Percentiles rank a stretch among this genome's conserved stretches.
phyloP scores from a whole-genome alignment of 1,140 invertebrate species.

The Drosophila bipectinata region DNA sequence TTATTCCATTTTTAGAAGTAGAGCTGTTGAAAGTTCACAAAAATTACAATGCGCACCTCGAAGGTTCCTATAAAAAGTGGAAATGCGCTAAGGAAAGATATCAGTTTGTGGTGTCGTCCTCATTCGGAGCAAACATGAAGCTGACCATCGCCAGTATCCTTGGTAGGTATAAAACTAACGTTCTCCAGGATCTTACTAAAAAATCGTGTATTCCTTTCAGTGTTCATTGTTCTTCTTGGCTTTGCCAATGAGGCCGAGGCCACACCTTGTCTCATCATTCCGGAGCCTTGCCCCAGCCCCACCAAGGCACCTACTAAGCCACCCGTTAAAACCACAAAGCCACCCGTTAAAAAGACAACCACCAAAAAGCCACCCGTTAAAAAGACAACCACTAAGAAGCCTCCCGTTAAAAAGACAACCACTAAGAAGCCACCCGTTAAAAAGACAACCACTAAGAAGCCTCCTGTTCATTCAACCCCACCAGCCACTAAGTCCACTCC shows the following conservation, averaged over 20 bases:
- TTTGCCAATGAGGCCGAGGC: not conserved
- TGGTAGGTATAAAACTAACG: not conserved
- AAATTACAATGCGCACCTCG: not conserved
- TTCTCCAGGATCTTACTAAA: not conserved
- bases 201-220: not conserved
- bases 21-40: not conserved
- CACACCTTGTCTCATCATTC: not conserved
- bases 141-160: slow-evolving; percentile 6
- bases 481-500: not conserved
- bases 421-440: not conserved
- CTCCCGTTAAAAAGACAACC: not conserved
- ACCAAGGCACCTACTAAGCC: not conserved
- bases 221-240: slow-evolving; percentile 9
- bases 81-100: not conserved
- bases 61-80: not conserved
- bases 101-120: slow-evolving; percentile 9
- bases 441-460: not conserved
- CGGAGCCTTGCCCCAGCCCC: not conserved
- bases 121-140: slow-evolving; percentile 13
- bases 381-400: not conserved
- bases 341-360: not conserved
- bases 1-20: slow-evolving; percentile 3
- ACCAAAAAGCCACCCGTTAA: not conserved
- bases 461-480: not conserved
- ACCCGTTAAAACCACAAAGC: not conserved